Percentiles rank a stretch among this genome's conserved stretches.
phyloP scores from a whole-genome alignment of 2,888 invertebrate genomes.

The Gasteruption jaculator region DNA sequence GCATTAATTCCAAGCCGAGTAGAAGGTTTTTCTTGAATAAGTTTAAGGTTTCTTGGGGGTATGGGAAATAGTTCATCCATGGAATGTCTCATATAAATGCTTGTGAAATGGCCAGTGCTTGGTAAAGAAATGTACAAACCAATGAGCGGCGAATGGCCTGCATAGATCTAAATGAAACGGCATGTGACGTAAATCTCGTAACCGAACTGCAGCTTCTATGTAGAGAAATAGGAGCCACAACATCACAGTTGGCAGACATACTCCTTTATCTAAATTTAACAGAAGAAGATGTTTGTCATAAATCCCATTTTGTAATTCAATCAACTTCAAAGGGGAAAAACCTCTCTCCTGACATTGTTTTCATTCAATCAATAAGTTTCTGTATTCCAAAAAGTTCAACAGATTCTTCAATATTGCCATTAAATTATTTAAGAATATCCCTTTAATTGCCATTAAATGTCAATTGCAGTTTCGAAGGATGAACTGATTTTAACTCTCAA shows the following conservation, averaged over 20 bases:
- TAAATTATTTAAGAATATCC: too few relatives aligned
- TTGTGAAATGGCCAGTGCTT: background rate
- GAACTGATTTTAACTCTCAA: conserved; percentile 2
- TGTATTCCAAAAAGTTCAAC: too few relatives aligned
- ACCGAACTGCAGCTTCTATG: conserved; percentile 85
- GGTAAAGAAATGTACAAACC: conserved; percentile 57
- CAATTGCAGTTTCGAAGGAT: too few relatives aligned
- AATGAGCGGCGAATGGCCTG: conserved; percentile 95
- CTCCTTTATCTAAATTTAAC: conserved; percentile 69
- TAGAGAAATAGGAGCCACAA: conserved; percentile 93
- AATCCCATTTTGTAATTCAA: background rate
- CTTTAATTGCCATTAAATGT: too few relatives aligned
- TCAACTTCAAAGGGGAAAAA: background rate
- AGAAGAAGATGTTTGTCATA: too few relatives aligned
- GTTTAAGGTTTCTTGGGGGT: background rate
- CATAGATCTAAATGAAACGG: conserved; percentile 86
- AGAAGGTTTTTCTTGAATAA: too few relatives aligned
- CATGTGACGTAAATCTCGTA: conserved; percentile 77
- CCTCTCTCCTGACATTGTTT: too few relatives aligned
- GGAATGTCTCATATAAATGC: background rate
- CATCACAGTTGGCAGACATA: conserved; percentile 90
- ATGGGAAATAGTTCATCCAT: background rate
- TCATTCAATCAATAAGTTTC: too few relatives aligned
- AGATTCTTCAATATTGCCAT: conserved; percentile 2
- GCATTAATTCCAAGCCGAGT: too few relatives aligned